phyloP scores from a whole-genome alignment of 53 echinoderm and acorn worm species.

The Arbacia lixula region DNA sequence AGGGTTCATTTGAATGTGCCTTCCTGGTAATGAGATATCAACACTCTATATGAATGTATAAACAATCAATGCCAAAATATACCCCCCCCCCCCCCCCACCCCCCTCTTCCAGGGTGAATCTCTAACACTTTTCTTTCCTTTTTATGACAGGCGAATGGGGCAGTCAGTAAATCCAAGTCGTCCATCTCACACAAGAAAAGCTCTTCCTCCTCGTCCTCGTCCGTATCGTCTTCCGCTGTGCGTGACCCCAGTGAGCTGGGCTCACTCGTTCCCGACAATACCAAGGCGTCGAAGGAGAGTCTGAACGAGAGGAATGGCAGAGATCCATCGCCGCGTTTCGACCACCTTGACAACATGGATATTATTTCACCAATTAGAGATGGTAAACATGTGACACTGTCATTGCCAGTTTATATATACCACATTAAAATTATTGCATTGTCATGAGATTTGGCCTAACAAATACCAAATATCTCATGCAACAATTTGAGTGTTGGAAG shows the following conservation, averaged over 20 bases:
- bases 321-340: slow-evolving; percentile 37
- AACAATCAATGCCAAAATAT: no score
- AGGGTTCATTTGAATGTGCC: no score
- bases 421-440: no score
- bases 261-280: slow-evolving; percentile 20
- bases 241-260: slow-evolving; percentile 17
- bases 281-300: slow-evolving; percentile 46
- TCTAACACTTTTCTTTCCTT: no score
- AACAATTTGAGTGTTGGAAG: no score
- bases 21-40: no score
- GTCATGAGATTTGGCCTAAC: no score
- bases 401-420: no score
- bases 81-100: no score
- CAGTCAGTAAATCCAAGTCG: slow-evolving; percentile 19
- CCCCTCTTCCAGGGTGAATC: no score
- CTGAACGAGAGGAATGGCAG: slow-evolving; percentile 22
- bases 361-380: slow-evolving; percentile 91
- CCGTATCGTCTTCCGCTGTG: not conserved
- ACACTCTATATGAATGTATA: no score
- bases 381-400: slow-evolving; percentile 72
- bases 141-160: slow-evolving; percentile 22
- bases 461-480: no score
- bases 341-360: slow-evolving; percentile 73
- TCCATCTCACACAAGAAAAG: slow-evolving; percentile 33
- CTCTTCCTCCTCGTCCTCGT: slow-evolving; percentile 5